phyloP scores from a whole-genome alignment of 2,888 invertebrate genomes.

The Plebejus melissa region DNA sequence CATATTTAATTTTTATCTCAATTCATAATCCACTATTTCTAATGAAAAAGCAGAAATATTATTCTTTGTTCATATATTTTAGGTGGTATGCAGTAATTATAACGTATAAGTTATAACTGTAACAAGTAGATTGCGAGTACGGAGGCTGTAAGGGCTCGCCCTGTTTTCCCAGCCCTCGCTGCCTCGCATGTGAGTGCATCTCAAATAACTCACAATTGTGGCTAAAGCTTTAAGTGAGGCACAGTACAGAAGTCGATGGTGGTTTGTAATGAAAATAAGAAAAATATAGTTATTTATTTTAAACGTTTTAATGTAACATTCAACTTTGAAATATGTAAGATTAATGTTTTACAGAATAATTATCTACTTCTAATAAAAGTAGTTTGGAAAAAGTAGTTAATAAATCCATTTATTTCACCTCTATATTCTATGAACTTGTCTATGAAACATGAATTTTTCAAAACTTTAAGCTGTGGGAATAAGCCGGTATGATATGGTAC shows the following conservation, averaged over 20 bases:
- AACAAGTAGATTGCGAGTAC: not conserved
- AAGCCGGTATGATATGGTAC: constrained; percentile 1
- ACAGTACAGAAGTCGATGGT: not conserved
- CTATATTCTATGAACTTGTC: too few relatives aligned
- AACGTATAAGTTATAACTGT: not conserved
- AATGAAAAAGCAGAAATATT: not conserved
- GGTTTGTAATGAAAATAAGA: not conserved
- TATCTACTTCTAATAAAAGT: too few relatives aligned
- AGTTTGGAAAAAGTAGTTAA: too few relatives aligned
- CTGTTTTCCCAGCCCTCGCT: constrained; percentile 20
- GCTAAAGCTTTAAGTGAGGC: constrained; percentile 10
- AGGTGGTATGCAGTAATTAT: not conserved
- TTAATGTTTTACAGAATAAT: too few relatives aligned
- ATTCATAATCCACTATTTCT: not conserved
- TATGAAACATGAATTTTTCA: not conserved
- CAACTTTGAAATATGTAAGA: not conserved
- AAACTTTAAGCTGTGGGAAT: constrained; percentile 6
- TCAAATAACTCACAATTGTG: constrained; percentile 23
- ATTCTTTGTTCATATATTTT: not conserved
- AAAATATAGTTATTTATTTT: not conserved
- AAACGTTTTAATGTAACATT: not conserved
- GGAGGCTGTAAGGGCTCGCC: not conserved
- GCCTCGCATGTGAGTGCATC: constrained; percentile 19
- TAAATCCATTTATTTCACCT: too few relatives aligned
- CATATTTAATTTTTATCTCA: not conserved